A percentile compares a stretch with the other conserved stretches of the same genome.
phyloP scores from a whole-genome alignment of 2,888 invertebrate genomes.

The Melinaea marsaeus region DNA sequence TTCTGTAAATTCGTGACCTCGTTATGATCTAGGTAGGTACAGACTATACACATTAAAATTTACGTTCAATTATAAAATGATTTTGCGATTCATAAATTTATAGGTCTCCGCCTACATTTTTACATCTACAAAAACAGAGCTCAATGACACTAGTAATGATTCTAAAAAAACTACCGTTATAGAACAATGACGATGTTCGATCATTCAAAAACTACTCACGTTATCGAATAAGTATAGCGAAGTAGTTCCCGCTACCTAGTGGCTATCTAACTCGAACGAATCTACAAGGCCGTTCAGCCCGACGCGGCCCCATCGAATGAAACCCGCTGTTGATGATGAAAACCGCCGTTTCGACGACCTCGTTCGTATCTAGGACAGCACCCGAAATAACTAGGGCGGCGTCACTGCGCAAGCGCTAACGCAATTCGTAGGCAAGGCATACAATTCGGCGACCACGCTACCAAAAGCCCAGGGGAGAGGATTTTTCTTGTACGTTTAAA shows the following conservation, averaged over 20 bases:
- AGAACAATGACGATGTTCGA: constrained; percentile 30
- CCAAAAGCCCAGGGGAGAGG: constrained; percentile 37
- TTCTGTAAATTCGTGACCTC: too few species aligned
- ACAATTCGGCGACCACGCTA: constrained; percentile 42
- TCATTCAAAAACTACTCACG: constrained; percentile 38
- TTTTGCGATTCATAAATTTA: too few species aligned
- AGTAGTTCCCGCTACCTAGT: constrained; percentile 25
- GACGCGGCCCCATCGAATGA: constrained; percentile 67
- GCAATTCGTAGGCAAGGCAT: constrained; percentile 53
- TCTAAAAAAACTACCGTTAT: constrained; percentile 34
- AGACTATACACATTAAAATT: too few species aligned
- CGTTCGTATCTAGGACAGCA: constrained; percentile 70
- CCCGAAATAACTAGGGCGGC: constrained; percentile 75
- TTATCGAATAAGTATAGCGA: constrained; percentile 36
- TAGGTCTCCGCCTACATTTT: too few species aligned
- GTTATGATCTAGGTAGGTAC: too few species aligned
- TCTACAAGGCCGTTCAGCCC: constrained; percentile 61
- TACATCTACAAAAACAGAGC: constrained; percentile 17
- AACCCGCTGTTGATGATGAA: constrained; percentile 67
- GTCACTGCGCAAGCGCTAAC: constrained; percentile 70
- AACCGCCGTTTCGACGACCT: constrained; percentile 65
- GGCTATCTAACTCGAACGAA: constrained; percentile 49
- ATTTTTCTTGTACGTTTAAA: not conserved
- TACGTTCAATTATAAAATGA: too few species aligned
- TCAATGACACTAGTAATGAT: constrained; percentile 9